phyloP scores from a whole-genome alignment of 2,888 invertebrate genomes.

The Macaria notata region DNA sequence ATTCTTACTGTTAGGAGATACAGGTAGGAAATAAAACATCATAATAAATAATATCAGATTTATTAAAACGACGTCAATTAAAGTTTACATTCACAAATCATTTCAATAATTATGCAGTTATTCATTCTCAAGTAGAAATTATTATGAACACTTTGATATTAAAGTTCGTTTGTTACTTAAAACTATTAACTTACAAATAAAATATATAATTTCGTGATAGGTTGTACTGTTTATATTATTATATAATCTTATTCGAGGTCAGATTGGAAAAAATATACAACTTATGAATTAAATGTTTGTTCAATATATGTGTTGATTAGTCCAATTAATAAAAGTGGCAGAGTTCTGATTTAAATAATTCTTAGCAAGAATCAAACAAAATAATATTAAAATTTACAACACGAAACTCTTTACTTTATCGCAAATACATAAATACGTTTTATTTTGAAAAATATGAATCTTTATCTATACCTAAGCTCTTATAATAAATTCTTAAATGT shows the following conservation, averaged over 20 bases:
- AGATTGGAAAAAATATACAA: background rate
- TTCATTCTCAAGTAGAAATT: conserved; percentile 33
- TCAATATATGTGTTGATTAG: no score
- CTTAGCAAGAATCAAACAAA: no score
- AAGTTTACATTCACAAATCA: conserved; percentile 34
- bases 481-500: background rate
- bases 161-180: conserved; percentile 36
- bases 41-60: conserved; percentile 27
- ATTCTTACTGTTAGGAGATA: no score
- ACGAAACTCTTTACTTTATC: no score
- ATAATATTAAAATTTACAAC: no score
- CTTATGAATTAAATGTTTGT: no score
- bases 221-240: background rate
- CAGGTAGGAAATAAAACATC: conserved; percentile 20
- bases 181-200: conserved; percentile 9
- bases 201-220: conserved; percentile 1
- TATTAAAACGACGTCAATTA: conserved; percentile 34
- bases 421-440: background rate
- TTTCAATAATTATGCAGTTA: conserved; percentile 28
- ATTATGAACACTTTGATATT: conserved; percentile 48
- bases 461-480: background rate
- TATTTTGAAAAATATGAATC: conserved; percentile 15
- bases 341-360: no score
- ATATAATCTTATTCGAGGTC: conserved; percentile 7
- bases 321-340: no score